phyloP scores from a whole-genome alignment of 2,888 invertebrate genomes.

The Gortyna flavago region DNA sequence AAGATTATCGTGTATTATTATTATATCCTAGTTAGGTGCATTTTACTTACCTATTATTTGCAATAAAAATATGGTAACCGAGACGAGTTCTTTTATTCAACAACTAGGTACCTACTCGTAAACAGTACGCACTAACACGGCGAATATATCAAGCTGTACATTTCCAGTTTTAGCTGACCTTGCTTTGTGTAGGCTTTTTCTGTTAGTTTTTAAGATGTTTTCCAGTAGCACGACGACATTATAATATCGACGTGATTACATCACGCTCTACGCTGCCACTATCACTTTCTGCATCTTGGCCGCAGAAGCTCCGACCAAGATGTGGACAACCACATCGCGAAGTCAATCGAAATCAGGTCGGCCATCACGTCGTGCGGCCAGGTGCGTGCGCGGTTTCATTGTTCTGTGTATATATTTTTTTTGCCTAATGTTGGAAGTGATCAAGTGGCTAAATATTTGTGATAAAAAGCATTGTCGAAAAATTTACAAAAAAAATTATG shows the following conservation, averaged over 20 bases:
- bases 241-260: not conserved
- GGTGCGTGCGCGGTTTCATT: not conserved
- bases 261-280: not conserved
- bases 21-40: conserved; percentile 18
- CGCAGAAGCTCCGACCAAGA: not conserved
- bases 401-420: not conserved
- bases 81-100: conserved; percentile 9
- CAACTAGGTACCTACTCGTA: not conserved
- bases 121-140: not conserved
- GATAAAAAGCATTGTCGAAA: not conserved
- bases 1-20: conserved; percentile 17
- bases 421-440: not conserved
- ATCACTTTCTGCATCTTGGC: not conserved
- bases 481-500: not conserved
- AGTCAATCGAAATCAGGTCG: too few species aligned
- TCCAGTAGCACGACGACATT: too few species aligned
- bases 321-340: not conserved
- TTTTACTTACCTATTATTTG: conserved; percentile 41
- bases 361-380: not conserved
- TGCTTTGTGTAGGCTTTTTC: not conserved
- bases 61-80: conserved; percentile 40
- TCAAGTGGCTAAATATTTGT: not conserved
- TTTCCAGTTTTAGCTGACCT: not conserved
- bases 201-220: too few species aligned
- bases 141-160: not conserved